These are phyloP conservation scores for Hyposmocoma kahamanoa DNA, from an alignment of 1,140 invertebrate species.

Conservation along the genomic window DNA sequence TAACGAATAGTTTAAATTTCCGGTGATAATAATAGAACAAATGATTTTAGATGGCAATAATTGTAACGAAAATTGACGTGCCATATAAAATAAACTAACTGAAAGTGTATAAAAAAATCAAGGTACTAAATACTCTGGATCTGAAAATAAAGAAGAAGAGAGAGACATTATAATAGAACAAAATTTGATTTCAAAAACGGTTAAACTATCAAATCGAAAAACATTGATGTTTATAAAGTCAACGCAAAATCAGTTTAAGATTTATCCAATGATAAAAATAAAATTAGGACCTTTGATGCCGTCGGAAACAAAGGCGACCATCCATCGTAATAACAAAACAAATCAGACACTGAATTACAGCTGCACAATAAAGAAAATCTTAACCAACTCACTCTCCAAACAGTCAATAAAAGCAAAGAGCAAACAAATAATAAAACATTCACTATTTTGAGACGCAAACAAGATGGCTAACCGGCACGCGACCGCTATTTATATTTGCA, in stretches of 20 bases:
- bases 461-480: conserved; percentile 59
- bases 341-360: background rate
- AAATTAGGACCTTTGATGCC: background rate
- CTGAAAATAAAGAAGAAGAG: too few relatives aligned
- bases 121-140: too few relatives aligned
- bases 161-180: too few relatives aligned
- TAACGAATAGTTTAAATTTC: too few relatives aligned
- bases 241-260: background rate
- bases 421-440: conserved; percentile 41
- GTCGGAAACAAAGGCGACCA: background rate
- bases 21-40: too few relatives aligned
- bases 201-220: background rate
- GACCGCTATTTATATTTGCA: conserved; percentile 57
- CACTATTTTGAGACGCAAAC: conserved; percentile 59
- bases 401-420: conserved; percentile 39
- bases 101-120: too few relatives aligned
- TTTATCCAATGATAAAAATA: background rate
- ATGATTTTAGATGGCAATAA: too few relatives aligned
- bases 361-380: background rate
- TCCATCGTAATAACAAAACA: background rate
- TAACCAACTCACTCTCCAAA: conserved; percentile 37
- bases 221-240: too few relatives aligned
- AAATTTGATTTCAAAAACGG: too few relatives aligned
- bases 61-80: too few relatives aligned
- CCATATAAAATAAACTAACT: too few relatives aligned